Percentiles rank a stretch among this genome's conserved stretches.
Conservation (phyloP, 1,140 invertebrate species). For the Lanistes nyassanus region DNA sequence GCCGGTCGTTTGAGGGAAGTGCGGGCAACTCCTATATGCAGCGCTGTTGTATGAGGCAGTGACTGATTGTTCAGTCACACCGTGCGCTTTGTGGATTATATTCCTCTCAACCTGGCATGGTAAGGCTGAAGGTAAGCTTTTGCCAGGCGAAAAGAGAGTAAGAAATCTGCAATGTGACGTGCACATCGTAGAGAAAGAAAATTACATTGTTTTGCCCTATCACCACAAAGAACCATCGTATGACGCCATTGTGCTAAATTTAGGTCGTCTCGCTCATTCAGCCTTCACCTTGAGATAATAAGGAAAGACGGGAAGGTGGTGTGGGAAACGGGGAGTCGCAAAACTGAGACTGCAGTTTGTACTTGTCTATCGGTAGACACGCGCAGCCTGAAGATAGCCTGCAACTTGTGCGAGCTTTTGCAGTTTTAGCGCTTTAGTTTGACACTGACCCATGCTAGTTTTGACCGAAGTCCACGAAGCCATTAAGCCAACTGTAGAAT, state of each 20-base stretch:
- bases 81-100: constrained; percentile 1
- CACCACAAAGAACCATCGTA: background rate
- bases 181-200: background rate
- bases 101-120: constrained; percentile 8
- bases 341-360: background rate
- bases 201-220: background rate
- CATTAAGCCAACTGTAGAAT: too few relatives aligned
- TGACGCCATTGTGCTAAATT: background rate
- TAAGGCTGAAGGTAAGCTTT: constrained; percentile 14
- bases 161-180: background rate
- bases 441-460: too few relatives aligned
- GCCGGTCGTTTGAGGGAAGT: background rate
- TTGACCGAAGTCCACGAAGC: too few relatives aligned
- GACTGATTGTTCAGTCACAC: background rate
- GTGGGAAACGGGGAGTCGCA: background rate
- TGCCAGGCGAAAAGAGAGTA: constrained; percentile 3
- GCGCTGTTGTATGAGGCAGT: background rate
- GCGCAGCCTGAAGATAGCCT: too few relatives aligned
- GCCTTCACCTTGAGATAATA: background rate
- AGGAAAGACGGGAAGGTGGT: background rate
- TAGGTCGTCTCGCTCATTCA: background rate
- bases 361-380: too few relatives aligned
- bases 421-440: too few relatives aligned
- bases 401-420: too few relatives aligned
- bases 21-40: background rate